These are phyloP conservation scores for Akabosia matsudoensis DNA, from an alignment of 1,140 invertebrate species.

Conservation along the genomic window DNA sequence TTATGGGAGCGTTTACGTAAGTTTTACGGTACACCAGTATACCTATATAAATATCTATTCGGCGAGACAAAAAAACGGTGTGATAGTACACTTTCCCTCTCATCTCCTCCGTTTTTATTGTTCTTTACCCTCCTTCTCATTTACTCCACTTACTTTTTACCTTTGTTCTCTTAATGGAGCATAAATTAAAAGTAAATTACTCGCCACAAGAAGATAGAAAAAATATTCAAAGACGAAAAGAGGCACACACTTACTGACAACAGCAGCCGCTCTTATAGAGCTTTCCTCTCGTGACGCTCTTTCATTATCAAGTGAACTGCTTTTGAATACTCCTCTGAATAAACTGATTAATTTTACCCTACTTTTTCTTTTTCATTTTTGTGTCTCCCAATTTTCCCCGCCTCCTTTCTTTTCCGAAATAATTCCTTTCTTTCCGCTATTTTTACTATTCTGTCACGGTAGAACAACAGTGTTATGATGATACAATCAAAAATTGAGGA, in stretches of 20 bases:
- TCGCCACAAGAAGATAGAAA: conserved; percentile 16
- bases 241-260: conserved; percentile 12
- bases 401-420: background rate
- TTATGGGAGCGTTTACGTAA: conserved; percentile 15
- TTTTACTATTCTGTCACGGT: conserved; percentile 8
- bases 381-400: background rate
- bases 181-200: conserved; percentile 25
- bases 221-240: background rate
- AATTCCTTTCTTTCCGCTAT: background rate
- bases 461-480: background rate
- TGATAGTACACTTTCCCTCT: background rate
- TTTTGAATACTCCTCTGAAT: background rate
- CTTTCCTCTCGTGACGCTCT: too few relatives aligned
- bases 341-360: background rate
- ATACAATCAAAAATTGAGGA: conserved; percentile 19
- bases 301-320: background rate
- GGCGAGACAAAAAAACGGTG: background rate
- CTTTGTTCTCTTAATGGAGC: conserved; percentile 23
- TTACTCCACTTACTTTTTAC: background rate
- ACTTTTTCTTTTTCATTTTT: background rate
- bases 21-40: conserved; percentile 14
- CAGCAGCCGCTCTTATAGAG: too few relatives aligned
- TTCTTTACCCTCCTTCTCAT: conserved; percentile 7
- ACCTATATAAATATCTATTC: background rate
- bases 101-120: background rate